These are phyloP conservation scores for Drosophila baimaii DNA, from an alignment of 1,140 invertebrate species.

Conservation along the genomic window DNA sequence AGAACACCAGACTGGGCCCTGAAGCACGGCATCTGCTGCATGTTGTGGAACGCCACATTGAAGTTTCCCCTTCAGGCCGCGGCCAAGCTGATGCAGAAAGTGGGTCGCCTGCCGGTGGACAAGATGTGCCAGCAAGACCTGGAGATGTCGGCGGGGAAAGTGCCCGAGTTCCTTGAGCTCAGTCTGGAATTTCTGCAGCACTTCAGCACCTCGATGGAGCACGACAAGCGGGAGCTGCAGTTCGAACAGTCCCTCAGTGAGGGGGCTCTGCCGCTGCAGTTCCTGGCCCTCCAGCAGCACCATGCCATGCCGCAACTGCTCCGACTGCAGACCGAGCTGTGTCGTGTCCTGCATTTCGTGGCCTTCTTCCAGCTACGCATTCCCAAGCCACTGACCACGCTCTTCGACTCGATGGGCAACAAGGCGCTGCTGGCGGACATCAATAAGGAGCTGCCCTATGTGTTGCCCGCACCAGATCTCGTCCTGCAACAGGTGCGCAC, in stretches of 20 bases:
- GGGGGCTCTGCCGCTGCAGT: constrained; percentile 88
- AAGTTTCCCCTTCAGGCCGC: constrained; percentile 90
- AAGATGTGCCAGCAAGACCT: constrained; percentile 90
- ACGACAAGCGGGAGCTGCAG: constrained; percentile 85
- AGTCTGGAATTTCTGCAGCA: constrained; percentile 90
- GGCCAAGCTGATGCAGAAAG: constrained; percentile 93
- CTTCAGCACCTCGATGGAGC: constrained; percentile 85
- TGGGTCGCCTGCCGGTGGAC: constrained; percentile 94
- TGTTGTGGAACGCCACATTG: constrained; percentile 95
- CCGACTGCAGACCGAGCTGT: constrained; percentile 91
- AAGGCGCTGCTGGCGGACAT: constrained; percentile 86
- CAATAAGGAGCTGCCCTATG: constrained; percentile 83
- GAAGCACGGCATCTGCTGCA: constrained; percentile 90
- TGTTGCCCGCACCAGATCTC: constrained; percentile 84
- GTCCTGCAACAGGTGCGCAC: constrained; percentile 85
- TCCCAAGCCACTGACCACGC: constrained; percentile 88
- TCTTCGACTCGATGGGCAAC: constrained; percentile 89
- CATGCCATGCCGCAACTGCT: constrained; percentile 90
- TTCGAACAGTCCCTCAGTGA: constrained; percentile 90
- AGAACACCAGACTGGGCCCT: constrained; percentile 87
- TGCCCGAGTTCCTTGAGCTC: constrained; percentile 89
- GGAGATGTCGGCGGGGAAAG: constrained; percentile 88
- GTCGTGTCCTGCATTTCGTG: constrained; percentile 90
- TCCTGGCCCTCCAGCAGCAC: constrained; percentile 91
- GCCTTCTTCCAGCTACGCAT: constrained; percentile 91